These are phyloP conservation scores for Polyploca ridens DNA, from an alignment of 2,888 invertebrate species.

Conservation along the genomic window DNA sequence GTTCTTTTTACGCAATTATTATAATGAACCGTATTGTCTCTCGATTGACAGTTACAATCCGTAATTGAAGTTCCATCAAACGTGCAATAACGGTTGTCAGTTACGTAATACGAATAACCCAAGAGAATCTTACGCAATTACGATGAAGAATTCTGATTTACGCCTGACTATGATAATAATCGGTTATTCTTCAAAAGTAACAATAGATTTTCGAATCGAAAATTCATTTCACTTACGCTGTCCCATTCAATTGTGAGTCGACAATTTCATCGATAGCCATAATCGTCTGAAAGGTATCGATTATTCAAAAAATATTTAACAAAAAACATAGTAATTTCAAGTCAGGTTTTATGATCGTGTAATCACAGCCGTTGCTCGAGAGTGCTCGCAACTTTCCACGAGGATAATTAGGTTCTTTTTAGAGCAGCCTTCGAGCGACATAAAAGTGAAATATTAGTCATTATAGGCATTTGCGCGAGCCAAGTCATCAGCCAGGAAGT, in stretches of 20 bases:
- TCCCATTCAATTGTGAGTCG: constrained; percentile 51
- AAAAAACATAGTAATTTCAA: constrained; percentile 56
- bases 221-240: constrained; percentile 44
- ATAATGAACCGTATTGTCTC: constrained; percentile 1
- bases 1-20: not conserved
- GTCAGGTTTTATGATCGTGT: constrained; percentile 57
- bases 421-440: constrained; percentile 51
- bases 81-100: constrained; percentile 9
- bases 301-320: constrained; percentile 50
- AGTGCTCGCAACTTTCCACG: constrained; percentile 46
- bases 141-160: constrained; percentile 31
- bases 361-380: constrained; percentile 48
- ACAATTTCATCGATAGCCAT: constrained; percentile 45
- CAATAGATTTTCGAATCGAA: constrained; percentile 46
- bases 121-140: constrained; percentile 30
- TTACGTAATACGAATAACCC: not conserved
- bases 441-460: constrained; percentile 61
- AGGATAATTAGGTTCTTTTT: constrained; percentile 56
- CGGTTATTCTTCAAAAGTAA: constrained; percentile 18
- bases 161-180: constrained; percentile 30
- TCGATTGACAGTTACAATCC: constrained; percentile 9
- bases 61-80: constrained; percentile 2
- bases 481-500: constrained; percentile 42
- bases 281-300: constrained; percentile 53
- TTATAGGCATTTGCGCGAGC: constrained; percentile 51